These are phyloP conservation scores for Arion vulgaris DNA, from an alignment of 1,140 invertebrate genomes.

Conservation along the genomic window DNA sequence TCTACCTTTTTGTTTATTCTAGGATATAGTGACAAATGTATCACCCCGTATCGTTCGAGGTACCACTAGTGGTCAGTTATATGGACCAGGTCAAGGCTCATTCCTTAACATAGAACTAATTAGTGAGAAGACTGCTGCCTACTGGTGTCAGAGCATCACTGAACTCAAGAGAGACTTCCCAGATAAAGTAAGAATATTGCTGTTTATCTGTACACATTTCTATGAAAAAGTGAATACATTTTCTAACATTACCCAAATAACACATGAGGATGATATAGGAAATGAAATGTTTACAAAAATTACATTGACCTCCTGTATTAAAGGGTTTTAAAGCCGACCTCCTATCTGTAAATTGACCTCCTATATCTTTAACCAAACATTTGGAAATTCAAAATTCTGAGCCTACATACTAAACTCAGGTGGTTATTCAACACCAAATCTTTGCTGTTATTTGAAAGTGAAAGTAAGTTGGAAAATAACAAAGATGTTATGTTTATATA, in stretches of 20 bases:
- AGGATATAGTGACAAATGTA: conserved; percentile 96
- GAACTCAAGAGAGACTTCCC: conserved; percentile 96
- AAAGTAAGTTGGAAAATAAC: too few species aligned
- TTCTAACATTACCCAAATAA: background rate
- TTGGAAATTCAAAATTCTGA: too few species aligned
- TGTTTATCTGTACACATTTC: background rate
- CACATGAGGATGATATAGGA: too few species aligned
- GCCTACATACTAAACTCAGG: too few species aligned
- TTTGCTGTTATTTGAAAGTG: too few species aligned
- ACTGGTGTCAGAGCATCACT: conserved; percentile 91
- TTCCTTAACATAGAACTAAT: conserved; percentile 99
- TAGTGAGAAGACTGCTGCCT: conserved; percentile 94
- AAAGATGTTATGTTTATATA: too few species aligned
- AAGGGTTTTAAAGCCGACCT: too few species aligned
- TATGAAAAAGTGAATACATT: background rate
- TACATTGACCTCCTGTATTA: too few species aligned
- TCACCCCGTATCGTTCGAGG: conserved; percentile 96
- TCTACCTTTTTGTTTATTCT: conserved; percentile 45
- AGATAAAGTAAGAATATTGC: conserved; percentile 72
- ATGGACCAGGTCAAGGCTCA: conserved; percentile 93
- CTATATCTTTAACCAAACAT: too few species aligned
- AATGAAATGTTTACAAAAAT: background rate
- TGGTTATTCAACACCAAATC: too few species aligned
- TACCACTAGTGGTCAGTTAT: conserved; percentile 90
- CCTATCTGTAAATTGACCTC: too few species aligned